Evolutionary conservation across 2,888 invertebrate species (phyloP), one percentile per base, ranked within the genome.

Genomic region (Andrena flavipes): DNA sequence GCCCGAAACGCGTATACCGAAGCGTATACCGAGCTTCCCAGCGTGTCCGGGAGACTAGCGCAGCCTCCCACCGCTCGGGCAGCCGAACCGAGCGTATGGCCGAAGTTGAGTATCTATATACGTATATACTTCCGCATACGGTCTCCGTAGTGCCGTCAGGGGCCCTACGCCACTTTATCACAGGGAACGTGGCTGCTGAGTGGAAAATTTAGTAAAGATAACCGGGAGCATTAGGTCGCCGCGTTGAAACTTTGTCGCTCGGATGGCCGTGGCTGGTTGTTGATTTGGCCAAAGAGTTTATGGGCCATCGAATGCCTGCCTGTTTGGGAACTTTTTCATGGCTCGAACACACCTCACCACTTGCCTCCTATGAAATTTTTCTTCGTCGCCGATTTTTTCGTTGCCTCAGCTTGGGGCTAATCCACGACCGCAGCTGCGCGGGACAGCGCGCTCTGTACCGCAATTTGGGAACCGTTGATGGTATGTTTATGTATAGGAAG

Each of bases 191-290:
- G 65, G 72, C 74, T 67, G 81, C 70, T 80, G 87, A 88, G 85
- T 85, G 84, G 88, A 87, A 88, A 90, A 88, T 88, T 89, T 84
- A 84, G 85, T 87, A 88, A 89, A 88, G 81, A 88, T 88, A 83
- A 78, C 74, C 77, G 54, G 54, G 10, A 70, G 76, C 71, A 65
- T 80, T 74, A 63, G 70, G 54, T 64, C n/a, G 62, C 42, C 54
- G 16, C 51, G 70, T 48, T 7, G 80, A 35, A 82, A 70, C 64
- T 81, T 79, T 42, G 73, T 30, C 49, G 33, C 51, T 7, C 33
- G 20, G 13, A 49, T 26, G 29, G 49, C 2, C 16, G 51, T 71
- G 75, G 30, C 74, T 56, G 56, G 35, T 70, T 26, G 67, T 42
- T 69, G 67, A 63, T 70, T 65, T 60, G 54, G 0, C n/a, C 33